Evolutionary conservation across 2,888 invertebrate species (phyloP), one percentile per base, ranked within the genome.

Genomic region (Eutolmus rufibarbis): DNA sequence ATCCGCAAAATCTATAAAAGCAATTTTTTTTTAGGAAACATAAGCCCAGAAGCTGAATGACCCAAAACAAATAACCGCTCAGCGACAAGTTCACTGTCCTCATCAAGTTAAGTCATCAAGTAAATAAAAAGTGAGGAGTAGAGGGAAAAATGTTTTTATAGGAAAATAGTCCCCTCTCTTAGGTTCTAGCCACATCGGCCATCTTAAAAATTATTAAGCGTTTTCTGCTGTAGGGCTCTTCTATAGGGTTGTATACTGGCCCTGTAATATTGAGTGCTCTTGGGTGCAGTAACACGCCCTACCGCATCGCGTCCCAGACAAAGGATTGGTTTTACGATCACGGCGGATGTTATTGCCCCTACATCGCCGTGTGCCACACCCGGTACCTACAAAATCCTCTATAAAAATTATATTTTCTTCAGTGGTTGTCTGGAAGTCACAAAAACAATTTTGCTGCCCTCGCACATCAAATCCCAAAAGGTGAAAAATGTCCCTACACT

Each of bases 61-160:
- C 66, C 84, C 84, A 74, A 46, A 74, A 74, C 84, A 74, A 84
- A 84, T 74, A 84, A 66, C 84, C 40, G 74, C 66, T 66, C 37
- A 23, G 57, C 19, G 46, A 4, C 16, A 74, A 74, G 84, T 84
- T 84, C 84, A 84, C 66, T 84, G 84, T 74, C 57, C 84, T 74
- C 84, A 84, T 84, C 84, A 57, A 84, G 84, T 66, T 84, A 84
- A 84, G 84, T 84, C 84, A 84, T 84, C 84, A 43, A 84, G 16
- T 66, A 84, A 66, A 84, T 51, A 84, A 37, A 43, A 78, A 40
- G 43, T 2, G 4, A 7, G 82, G 23, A 40, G 12, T 16, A 2
- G 4, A 46, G 66, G 37, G 9, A 84, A 84, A 34, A 74, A n/a
- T 40, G 40, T 40, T 84, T 66, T 37, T 74, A 43, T 37, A 66